Evolutionary conservation across 1,140 invertebrate genomes (phyloP).

Genomic region (Drosophila kurseongensis): DNA sequence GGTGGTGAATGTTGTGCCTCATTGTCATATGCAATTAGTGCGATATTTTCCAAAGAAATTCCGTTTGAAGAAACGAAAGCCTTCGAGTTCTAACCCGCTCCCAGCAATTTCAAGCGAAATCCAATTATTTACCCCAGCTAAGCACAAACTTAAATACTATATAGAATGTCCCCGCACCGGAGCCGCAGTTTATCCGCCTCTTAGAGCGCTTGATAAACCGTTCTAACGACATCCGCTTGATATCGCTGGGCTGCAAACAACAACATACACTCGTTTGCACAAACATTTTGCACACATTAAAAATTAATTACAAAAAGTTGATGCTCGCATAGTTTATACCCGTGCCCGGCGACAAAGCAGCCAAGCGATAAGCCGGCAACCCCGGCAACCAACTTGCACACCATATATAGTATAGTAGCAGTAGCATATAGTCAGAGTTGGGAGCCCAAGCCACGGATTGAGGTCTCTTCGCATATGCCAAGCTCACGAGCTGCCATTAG

Average conservation of each 20-base stretch:
- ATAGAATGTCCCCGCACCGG: not conserved
- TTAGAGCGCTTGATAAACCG: constrained; percentile 43
- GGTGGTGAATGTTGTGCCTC: constrained; percentile 16
- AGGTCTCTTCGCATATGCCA: constrained; percentile 53
- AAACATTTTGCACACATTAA: constrained; percentile 80
- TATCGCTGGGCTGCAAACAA: constrained; percentile 34
- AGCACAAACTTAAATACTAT: constrained; percentile 13
- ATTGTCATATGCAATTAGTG: constrained; percentile 78
- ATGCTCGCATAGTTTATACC: constrained; percentile 71
- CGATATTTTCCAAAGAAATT: constrained; percentile 10
- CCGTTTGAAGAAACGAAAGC: constrained; percentile 25
- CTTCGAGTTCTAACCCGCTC: not conserved
- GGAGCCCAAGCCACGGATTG: constrained; percentile 47
- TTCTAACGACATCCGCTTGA: constrained; percentile 40
- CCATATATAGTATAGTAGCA: constrained; percentile 6
- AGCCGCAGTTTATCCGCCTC: constrained; percentile 35
- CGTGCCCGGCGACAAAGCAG: constrained; percentile 68
- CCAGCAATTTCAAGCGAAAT: constrained; percentile 3
- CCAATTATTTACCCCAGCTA: constrained; percentile 34
- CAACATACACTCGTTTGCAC: constrained; percentile 56
- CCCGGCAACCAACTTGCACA: constrained; percentile 8
- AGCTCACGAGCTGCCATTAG: constrained; percentile 51
- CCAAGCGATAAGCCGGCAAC: constrained; percentile 58
- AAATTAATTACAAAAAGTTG: constrained; percentile 81
- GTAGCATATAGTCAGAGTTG: constrained; percentile 1